phyloP scores from a whole-genome alignment of 2,113 vertebrate genomes.

The Bagarius yarrelli region DNA sequence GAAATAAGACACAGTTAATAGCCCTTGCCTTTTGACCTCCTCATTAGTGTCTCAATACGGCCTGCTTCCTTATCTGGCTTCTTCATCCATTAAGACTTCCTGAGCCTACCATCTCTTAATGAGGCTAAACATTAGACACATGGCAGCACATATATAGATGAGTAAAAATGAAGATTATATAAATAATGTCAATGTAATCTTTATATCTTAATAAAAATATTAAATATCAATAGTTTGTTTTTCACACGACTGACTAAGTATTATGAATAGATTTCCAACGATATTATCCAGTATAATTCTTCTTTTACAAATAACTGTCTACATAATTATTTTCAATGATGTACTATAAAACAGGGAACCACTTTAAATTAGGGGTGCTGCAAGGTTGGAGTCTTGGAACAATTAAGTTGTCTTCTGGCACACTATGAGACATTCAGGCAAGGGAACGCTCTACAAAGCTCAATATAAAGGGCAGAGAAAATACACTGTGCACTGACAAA shows the following conservation, averaged over 20 bases:
- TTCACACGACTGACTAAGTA: background rate
- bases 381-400: background rate
- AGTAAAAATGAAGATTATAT: background rate
- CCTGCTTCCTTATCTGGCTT: constrained; percentile 10
- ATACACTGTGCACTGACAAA: constrained; percentile 10
- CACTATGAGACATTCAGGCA: constrained; percentile 3
- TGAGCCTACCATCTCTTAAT: constrained; percentile 5
- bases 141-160: background rate
- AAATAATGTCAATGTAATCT: no score
- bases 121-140: background rate
- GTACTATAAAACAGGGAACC: background rate
- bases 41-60: constrained; percentile 36
- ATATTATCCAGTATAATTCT: background rate
- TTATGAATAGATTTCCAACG: background rate
- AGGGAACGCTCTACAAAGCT: constrained; percentile 2
- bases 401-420: background rate
- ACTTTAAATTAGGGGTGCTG: background rate
- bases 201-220: no score
- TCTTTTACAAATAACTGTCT: background rate
- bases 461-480: constrained; percentile 21
- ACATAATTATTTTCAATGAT: background rate
- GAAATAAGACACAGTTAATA: constrained; percentile 25
- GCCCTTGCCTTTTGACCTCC: constrained; percentile 30
- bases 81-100: constrained; percentile 12
- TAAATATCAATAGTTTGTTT: no score